phyloP scores from a whole-genome alignment of 2,797 vertebrate species.

The Neomorphus geoffroyi region DNA sequence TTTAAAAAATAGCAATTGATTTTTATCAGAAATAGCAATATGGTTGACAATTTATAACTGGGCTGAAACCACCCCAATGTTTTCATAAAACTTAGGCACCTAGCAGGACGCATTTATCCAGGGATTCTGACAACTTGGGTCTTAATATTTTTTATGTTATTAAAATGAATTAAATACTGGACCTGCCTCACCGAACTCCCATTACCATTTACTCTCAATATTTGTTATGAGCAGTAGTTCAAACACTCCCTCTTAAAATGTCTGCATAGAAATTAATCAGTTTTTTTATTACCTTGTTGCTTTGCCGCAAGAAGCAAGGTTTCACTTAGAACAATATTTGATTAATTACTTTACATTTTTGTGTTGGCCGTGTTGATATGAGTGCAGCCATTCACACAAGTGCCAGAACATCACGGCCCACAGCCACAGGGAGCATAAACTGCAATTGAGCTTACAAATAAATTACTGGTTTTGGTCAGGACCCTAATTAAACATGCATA shows the following conservation, averaged over 20 bases:
- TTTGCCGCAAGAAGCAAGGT: neutral
- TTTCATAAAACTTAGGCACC: neutral
- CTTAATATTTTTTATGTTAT: neutral
- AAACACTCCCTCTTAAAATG: neutral
- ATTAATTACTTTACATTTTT: neutral
- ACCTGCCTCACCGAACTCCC: neutral
- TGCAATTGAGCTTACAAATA: neutral
- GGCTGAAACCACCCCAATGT: neutral
- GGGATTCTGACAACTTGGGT: neutral
- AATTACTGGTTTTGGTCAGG: neutral
- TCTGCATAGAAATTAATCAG: neutral
- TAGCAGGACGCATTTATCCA: neutral
- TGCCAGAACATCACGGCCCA: neutral
- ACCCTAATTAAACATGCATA: neutral
- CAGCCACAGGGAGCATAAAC: neutral
- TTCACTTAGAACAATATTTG: neutral
- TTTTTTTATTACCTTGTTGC: neutral
- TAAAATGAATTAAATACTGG: neutral
- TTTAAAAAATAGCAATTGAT: neutral
- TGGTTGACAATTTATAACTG: neutral
- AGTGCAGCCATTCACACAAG: neutral
- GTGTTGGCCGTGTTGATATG: neutral
- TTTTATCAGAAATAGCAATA: neutral
- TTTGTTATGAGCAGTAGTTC: neutral
- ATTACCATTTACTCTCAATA: neutral